A percentile compares a stretch with the other conserved stretches of the same genome.
Conservation (phyloP, 2,797 vertebrate species). For the Arrhamphus sclerolepis region DNA sequence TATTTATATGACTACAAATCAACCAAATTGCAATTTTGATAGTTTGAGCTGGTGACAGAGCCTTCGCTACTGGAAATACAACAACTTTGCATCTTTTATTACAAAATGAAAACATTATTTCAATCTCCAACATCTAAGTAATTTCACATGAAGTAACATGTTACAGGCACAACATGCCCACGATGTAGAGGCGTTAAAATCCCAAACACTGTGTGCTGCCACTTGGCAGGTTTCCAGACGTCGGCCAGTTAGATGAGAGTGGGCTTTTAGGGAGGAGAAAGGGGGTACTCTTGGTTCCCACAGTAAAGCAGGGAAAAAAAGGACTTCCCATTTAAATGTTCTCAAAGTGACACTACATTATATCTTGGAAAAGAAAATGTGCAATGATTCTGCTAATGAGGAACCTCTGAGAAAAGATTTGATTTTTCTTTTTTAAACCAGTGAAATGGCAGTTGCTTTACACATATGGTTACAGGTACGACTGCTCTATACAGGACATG, state of each 20-base stretch:
- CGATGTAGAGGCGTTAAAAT: background rate
- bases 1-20: too few species aligned
- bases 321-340: background rate
- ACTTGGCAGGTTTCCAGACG: background rate
- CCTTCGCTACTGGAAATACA: conserved; percentile 9
- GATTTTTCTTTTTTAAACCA: too few species aligned
- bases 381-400: too few species aligned
- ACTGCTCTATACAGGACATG: background rate
- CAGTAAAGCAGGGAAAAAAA: background rate
- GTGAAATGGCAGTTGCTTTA: background rate
- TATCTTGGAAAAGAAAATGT: too few species aligned
- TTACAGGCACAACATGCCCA: background rate
- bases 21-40: too few species aligned
- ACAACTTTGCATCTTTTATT: background rate
- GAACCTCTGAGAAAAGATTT: too few species aligned
- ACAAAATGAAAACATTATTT: conserved; percentile 7
- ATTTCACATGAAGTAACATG: background rate
- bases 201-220: too few species aligned
- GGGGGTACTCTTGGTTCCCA: background rate
- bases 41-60: conserved; percentile 2
- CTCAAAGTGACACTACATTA: background rate
- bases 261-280: background rate
- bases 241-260: background rate
- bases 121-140: background rate
- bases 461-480: too few species aligned